A percentile compares a stretch with the other conserved stretches of the same genome.
Conservation (phyloP, 2,113 vertebrate genomes). For the Lophius piscatorius region DNA sequence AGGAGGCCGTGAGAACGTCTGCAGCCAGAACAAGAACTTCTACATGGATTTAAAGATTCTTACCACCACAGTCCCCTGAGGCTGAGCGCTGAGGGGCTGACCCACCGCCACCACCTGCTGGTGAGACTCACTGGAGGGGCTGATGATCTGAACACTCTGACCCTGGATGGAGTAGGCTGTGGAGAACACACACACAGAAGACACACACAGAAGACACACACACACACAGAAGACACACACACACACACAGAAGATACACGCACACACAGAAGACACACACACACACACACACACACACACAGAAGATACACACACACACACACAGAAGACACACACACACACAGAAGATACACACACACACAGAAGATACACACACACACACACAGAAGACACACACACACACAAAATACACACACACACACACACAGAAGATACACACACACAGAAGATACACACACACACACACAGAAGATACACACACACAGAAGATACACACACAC, state of each 20-base stretch:
- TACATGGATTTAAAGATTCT: constrained; percentile 37
- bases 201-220: constrained; percentile 7
- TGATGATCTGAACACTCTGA: constrained; percentile 96
- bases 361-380: too few relatives aligned
- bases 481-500: constrained; percentile 15
- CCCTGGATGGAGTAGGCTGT: constrained; percentile 97
- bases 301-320: too few relatives aligned
- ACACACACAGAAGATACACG: too few relatives aligned
- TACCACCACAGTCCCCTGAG: constrained; percentile 98
- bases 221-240: constrained; percentile 18
- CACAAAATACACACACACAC: constrained; percentile 14
- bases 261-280: too few relatives aligned
- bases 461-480: constrained; percentile 20
- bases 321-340: too few relatives aligned
- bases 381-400: too few relatives aligned
- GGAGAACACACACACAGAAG: constrained; percentile 29
- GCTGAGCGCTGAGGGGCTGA: constrained; percentile 92
- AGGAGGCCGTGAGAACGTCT: too few relatives aligned
- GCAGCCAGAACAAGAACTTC: background rate
- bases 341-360: too few relatives aligned
- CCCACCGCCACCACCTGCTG: constrained; percentile 99
- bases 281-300: too few relatives aligned
- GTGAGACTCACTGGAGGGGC: constrained; percentile 97
- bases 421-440: too few relatives aligned
- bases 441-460: too few relatives aligned